These are phyloP conservation scores for Australoheros facetus DNA, from an alignment of 2,797 vertebrate genomes.

Conservation along the genomic window DNA sequence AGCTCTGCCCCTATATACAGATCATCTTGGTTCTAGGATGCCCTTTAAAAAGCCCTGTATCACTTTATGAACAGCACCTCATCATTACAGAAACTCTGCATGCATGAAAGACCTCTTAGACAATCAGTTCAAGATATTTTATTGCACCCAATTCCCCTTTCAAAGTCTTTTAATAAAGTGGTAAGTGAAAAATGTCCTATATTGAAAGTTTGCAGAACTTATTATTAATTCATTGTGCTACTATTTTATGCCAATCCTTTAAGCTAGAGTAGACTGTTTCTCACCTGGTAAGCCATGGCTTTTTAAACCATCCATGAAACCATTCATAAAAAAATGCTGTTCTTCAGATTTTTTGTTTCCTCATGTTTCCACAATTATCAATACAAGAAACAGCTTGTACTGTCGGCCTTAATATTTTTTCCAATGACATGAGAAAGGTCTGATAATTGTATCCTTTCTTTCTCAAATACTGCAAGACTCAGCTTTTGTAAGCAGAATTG, in stretches of 20 bases:
- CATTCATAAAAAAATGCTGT: not conserved
- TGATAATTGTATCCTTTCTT: conserved; percentile 13
- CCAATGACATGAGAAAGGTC: not conserved
- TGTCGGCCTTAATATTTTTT: not conserved
- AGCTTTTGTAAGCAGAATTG: conserved; percentile 11
- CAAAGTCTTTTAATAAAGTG: conserved; percentile 3
- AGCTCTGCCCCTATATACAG: conserved; percentile 13
- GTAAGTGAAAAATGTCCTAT: not conserved
- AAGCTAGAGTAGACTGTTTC: not conserved
- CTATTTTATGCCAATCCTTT: conserved; percentile 13
- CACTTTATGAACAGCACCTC: conserved; percentile 13
- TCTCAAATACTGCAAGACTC: not conserved
- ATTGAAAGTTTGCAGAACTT: not conserved
- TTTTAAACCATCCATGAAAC: not conserved
- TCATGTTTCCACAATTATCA: not conserved
- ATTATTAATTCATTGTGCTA: conserved; percentile 6
- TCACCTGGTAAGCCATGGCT: not conserved
- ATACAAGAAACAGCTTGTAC: not conserved
- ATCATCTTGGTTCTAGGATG: not conserved
- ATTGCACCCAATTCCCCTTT: conserved; percentile 6
- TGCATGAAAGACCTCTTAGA: conserved; percentile 9
- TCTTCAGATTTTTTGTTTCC: not conserved
- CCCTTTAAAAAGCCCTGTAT: conserved; percentile 3
- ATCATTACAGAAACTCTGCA: conserved; percentile 5
- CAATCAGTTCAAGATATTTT: conserved; percentile 19